phyloP scores from a whole-genome alignment of 2,888 invertebrate genomes.

The Temnothorax unifasciatus region DNA sequence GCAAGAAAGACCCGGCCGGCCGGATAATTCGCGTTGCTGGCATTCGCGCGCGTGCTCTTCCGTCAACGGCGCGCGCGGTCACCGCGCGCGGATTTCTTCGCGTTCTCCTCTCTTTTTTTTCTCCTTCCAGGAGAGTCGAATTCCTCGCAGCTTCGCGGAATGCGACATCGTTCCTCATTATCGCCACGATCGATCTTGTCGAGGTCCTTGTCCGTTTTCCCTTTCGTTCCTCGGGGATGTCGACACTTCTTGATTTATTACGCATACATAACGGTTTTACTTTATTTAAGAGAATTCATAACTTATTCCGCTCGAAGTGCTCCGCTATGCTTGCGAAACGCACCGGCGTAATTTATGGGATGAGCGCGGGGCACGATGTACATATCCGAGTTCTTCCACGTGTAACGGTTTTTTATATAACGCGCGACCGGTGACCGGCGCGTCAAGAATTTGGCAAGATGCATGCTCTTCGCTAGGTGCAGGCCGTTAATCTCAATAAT shows the following conservation, averaged over 20 bases:
- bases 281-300: conserved; percentile 41
- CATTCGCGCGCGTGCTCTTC: background rate
- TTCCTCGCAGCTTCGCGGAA: background rate
- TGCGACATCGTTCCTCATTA: background rate
- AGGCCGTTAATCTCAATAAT: conserved; percentile 67
- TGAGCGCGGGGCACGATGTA: conserved; percentile 20
- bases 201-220: background rate
- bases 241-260: conserved; percentile 18
- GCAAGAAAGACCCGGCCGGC: background rate
- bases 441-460: conserved; percentile 63
- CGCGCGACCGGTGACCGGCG: conserved; percentile 1
- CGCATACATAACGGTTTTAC: background rate
- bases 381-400: conserved; percentile 3
- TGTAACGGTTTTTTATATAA: conserved; percentile 39
- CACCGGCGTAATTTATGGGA: conserved; percentile 49
- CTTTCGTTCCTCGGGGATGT: background rate
- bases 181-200: background rate
- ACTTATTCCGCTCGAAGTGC: conserved; percentile 43
- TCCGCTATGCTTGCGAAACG: conserved; percentile 45
- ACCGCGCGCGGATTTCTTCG: background rate
- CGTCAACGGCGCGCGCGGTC: background rate
- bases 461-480: conserved; percentile 29
- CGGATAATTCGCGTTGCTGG: background rate
- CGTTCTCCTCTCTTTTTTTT: background rate
- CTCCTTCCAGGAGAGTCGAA: background rate